A percentile compares a stretch with the other conserved stretches of the same genome.
These are phyloP conservation scores for Dolichallabes microphthalmus DNA, from an alignment of 2,113 vertebrate species.

Conservation along the genomic window DNA sequence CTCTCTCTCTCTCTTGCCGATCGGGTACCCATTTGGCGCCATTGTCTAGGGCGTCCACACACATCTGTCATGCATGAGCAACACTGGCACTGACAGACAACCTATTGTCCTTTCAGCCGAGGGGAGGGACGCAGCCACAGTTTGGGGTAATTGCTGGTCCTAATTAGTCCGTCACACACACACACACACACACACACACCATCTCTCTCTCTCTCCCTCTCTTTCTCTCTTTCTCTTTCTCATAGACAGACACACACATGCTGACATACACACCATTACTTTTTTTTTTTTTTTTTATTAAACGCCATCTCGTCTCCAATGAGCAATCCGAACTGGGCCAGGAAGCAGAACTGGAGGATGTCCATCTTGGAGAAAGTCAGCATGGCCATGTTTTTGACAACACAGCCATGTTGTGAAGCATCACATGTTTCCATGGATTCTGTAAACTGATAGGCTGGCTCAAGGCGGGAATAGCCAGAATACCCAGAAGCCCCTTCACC, in stretches of 20 bases:
- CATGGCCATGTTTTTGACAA: constrained; percentile 16
- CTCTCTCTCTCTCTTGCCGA: constrained; percentile 8
- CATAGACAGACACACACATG: constrained; percentile 43
- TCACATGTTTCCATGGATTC: constrained; percentile 62
- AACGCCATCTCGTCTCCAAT: constrained; percentile 51
- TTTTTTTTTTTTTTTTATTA: constrained; percentile 57
- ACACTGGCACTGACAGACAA: constrained; percentile 58
- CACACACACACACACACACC: constrained; percentile 52
- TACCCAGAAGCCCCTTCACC: constrained; percentile 41
- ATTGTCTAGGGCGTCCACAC: constrained; percentile 69
- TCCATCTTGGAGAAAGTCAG: constrained; percentile 9
- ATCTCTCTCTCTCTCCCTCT: constrained; percentile 29
- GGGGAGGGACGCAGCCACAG: constrained; percentile 59
- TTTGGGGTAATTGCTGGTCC: constrained; percentile 59
- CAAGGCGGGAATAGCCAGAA: constrained; percentile 53
- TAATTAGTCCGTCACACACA: constrained; percentile 64
- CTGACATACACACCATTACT: constrained; percentile 40
- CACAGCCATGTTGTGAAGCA: constrained; percentile 23
- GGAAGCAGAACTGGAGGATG: constrained; percentile 14
- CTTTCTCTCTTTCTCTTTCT: constrained; percentile 10
- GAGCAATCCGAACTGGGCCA: constrained; percentile 33
- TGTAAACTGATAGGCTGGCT: constrained; percentile 59
- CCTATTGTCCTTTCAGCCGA: constrained; percentile 52
- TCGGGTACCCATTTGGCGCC: constrained; percentile 58
- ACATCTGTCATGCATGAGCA: constrained; percentile 69